Conservation (phyloP, 35 echinoderm and acorn worm species). For the Heliocidaris erythrogramma region DNA sequence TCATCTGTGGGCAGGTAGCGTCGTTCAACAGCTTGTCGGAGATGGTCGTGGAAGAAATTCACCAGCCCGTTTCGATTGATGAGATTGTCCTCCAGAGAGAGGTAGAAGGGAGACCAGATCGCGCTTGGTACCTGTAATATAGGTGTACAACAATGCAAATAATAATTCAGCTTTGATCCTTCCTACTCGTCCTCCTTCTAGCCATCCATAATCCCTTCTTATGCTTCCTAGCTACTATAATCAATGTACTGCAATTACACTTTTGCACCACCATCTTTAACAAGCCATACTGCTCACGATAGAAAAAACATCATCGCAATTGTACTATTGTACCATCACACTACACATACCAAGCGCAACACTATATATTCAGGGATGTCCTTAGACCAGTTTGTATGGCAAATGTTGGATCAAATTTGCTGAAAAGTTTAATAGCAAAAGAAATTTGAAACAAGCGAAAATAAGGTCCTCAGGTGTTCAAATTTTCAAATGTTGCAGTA, state of each 20-base stretch:
- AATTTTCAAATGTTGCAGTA: no score
- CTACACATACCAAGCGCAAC: no score
- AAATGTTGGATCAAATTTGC: no score
- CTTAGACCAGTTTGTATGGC: no score
- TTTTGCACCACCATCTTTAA: neutral
- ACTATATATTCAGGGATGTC: no score
- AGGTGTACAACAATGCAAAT: neutral
- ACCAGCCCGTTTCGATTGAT: conserved; percentile 90
- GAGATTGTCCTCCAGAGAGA: conserved; percentile 90
- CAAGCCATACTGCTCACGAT: neutral
- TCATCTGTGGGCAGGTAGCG: conserved; percentile 78
- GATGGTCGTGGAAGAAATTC: conserved; percentile 97
- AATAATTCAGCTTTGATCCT: no score
- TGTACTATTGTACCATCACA: no score
- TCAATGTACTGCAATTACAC: neutral
- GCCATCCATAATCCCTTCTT: neutral
- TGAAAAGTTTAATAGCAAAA: no score
- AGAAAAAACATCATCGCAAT: no score
- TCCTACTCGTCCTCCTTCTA: no score
- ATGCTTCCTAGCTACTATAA: neutral
- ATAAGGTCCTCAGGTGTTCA: no score
- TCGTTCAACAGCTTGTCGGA: conserved; percentile 83
- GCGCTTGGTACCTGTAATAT: conserved; percentile 69
- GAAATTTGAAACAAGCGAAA: no score
- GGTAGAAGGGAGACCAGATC: conserved; percentile 90